These are phyloP conservation scores for Penelope pileata DNA, from an alignment of 2,113 vertebrate genomes.

Conservation along the genomic window DNA sequence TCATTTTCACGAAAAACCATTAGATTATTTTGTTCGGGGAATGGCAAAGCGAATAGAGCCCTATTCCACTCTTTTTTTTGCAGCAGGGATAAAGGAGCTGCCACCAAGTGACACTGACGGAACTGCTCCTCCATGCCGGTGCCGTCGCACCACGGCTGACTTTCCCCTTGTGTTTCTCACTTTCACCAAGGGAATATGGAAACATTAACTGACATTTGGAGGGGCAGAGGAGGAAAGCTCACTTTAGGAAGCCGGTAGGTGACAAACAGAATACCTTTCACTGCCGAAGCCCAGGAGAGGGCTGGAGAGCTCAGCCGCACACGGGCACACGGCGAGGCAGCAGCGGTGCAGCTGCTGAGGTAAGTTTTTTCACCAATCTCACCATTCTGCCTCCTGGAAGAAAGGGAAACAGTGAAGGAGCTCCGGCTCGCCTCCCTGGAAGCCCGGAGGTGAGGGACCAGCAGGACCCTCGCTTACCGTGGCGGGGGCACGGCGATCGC, in stretches of 20 bases:
- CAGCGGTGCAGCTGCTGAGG: not conserved
- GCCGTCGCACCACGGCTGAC: rapidly evolving
- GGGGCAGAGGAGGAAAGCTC: not conserved
- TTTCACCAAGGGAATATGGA: rapidly evolving
- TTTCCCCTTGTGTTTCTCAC: not conserved
- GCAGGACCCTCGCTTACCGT: rapidly evolving
- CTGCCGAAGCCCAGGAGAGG: not conserved
- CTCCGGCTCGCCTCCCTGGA: not conserved
- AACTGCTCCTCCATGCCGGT: rapidly evolving
- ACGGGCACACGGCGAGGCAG: not conserved
- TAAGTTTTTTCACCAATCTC: not conserved
- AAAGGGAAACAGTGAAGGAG: not conserved
- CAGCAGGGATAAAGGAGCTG: not conserved
- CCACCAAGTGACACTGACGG: too few relatives aligned
- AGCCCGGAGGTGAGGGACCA: not conserved
- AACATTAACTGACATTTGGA: not conserved
- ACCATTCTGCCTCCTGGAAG: not conserved
- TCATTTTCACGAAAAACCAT: not conserved
- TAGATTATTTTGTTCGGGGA: not conserved
- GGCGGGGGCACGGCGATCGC: too few relatives aligned
- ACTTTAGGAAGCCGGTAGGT: not conserved
- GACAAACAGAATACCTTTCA: not conserved
- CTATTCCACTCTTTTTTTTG: not conserved
- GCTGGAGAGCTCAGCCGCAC: not conserved
- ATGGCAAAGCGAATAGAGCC: not conserved